Conservation (phyloP, 2,888 invertebrate genomes). For the Apamea sordens region DNA sequence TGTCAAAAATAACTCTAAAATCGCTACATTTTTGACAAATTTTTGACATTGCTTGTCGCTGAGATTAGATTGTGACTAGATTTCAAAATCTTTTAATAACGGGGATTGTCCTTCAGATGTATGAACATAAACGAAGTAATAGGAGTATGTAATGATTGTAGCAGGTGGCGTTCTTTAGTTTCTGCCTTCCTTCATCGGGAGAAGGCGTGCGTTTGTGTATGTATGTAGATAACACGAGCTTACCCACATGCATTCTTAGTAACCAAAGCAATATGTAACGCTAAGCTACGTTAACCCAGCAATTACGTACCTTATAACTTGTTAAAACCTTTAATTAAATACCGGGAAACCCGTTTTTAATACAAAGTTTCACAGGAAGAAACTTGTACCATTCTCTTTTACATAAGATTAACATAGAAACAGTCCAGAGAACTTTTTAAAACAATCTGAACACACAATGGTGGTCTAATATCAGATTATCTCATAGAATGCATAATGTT, state of each 20-base stretch:
- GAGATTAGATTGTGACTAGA: too few relatives aligned
- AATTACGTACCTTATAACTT: conserved; percentile 35
- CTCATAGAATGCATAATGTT: conserved; percentile 71
- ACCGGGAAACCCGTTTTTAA: conserved; percentile 21
- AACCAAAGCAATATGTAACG: neutral
- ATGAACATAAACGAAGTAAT: neutral
- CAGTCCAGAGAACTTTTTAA: conserved; percentile 48
- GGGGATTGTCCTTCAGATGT: neutral
- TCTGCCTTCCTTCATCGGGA: neutral
- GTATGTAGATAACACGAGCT: neutral
- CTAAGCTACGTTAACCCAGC: neutral
- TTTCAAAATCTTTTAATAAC: too few relatives aligned
- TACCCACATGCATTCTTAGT: neutral
- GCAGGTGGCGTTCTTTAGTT: neutral
- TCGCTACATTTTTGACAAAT: too few relatives aligned
- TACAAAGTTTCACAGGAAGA: conserved; percentile 28
- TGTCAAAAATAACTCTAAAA: too few relatives aligned
- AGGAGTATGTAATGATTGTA: neutral
- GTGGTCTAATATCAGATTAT: conserved; percentile 60
- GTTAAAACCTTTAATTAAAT: conserved; percentile 50
- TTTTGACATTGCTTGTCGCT: too few relatives aligned
- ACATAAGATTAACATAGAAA: conserved; percentile 48
- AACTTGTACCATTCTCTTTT: conserved; percentile 32
- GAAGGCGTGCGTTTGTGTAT: neutral
- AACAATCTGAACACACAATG: conserved; percentile 41